Percentiles rank a stretch among this genome's conserved stretches.
Evolutionary conservation across 2,113 vertebrate genomes (phyloP).

Genomic region (Notothenia coriiceps): DNA sequence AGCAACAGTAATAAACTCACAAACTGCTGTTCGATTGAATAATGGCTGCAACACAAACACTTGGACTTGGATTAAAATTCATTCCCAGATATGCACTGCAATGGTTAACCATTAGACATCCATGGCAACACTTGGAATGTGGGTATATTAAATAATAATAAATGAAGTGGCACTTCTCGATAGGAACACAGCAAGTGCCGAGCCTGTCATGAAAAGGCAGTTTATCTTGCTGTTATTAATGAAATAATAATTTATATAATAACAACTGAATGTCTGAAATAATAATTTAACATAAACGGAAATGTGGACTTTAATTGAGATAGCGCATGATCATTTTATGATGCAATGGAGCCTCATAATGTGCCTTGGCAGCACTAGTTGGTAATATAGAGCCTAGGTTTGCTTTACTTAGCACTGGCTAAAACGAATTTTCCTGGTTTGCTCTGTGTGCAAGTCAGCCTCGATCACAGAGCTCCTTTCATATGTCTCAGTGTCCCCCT

Average conservation of each 20-base stretch:
- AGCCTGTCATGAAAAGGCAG: too few species aligned
- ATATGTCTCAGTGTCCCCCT: constrained; percentile 45
- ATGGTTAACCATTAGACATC: neutral
- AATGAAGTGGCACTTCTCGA: too few species aligned
- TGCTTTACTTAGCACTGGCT: constrained; percentile 21
- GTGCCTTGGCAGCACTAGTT: constrained; percentile 18
- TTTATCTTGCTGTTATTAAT: too few species aligned
- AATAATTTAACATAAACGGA: too few species aligned
- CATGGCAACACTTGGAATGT: neutral
- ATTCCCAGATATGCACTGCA: neutral
- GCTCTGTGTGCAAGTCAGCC: constrained; percentile 45
- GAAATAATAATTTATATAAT: too few species aligned
- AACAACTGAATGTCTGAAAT: too few species aligned
- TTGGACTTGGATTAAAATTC: neutral
- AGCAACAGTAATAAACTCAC: too few species aligned
- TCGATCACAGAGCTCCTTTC: constrained; percentile 73
- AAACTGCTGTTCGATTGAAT: neutral
- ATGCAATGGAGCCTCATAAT: neutral
- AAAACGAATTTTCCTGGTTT: constrained; percentile 58
- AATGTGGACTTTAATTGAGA: too few species aligned
- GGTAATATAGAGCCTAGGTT: constrained; percentile 26
- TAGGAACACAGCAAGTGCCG: too few species aligned
- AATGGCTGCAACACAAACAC: neutral
- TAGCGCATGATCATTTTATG: neutral
- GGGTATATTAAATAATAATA: neutral